These are phyloP conservation scores for Neostethus bicornis DNA, from an alignment of 2,797 vertebrate species.

Conservation along the genomic window DNA sequence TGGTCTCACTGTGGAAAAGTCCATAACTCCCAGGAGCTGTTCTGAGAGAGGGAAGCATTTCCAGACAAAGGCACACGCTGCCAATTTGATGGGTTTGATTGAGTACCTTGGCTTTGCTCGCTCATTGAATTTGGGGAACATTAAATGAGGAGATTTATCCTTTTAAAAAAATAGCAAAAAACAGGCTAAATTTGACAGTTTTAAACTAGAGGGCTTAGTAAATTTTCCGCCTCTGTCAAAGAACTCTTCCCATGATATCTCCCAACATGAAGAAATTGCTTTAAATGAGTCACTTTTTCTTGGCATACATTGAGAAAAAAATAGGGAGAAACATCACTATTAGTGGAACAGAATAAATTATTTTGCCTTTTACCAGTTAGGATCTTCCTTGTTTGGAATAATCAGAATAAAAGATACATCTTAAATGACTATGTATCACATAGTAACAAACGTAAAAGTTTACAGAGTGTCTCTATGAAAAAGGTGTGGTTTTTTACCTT, in stretches of 20 bases:
- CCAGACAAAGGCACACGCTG: conserved; percentile 64
- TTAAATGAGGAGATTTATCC: conserved; percentile 36
- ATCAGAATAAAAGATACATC: conserved; percentile 38
- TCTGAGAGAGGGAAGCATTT: conserved; percentile 69
- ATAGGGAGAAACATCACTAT: conserved; percentile 43
- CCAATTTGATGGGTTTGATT: conserved; percentile 77
- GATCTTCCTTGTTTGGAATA: conserved; percentile 49
- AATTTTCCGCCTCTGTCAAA: conserved; percentile 53
- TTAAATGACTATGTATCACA: conserved; percentile 17
- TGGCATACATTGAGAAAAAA: conserved; percentile 51
- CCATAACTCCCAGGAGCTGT: conserved; percentile 71
- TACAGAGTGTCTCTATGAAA: not conserved
- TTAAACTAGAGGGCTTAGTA: conserved; percentile 38
- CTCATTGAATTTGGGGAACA: conserved; percentile 70
- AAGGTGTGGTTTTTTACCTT: conserved; percentile 36
- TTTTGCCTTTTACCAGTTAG: conserved; percentile 46
- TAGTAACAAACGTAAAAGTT: conserved; percentile 5
- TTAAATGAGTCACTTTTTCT: conserved; percentile 70
- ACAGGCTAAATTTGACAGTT: conserved; percentile 32
- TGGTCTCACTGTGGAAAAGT: conserved; percentile 55
- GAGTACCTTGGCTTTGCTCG: conserved; percentile 62
- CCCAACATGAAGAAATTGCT: conserved; percentile 61
- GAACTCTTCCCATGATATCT: conserved; percentile 46
- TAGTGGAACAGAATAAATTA: conserved; percentile 55
- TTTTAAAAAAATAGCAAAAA: too few species aligned